Percentiles rank a stretch among this genome's conserved stretches.
Conservation (phyloP, 2,888 invertebrate genomes). For the Cheilosia vulpina region DNA sequence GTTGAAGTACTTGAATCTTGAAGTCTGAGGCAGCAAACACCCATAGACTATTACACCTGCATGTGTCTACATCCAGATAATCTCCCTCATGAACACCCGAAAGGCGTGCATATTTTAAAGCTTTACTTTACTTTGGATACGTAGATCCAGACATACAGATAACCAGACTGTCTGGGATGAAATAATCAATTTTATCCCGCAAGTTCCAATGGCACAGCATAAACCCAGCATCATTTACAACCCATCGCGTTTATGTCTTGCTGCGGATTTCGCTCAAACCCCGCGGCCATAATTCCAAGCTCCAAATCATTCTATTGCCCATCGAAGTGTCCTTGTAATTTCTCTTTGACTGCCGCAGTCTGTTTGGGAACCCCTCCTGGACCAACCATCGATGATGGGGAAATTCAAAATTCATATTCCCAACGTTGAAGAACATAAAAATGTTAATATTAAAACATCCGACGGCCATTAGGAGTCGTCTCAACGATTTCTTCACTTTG, state of each 20-base stretch:
- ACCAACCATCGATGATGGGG: slow-evolving; percentile 19
- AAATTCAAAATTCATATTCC: slow-evolving; percentile 70
- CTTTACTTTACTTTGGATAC: too few relatives aligned
- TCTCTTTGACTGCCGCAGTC: slow-evolving; percentile 11
- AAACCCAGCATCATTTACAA: slow-evolving; percentile 12
- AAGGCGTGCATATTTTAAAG: too few relatives aligned
- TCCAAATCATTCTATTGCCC: slow-evolving; percentile 51
- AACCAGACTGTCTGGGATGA: slow-evolving; percentile 1
- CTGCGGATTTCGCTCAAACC: background rate
- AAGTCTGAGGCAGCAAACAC: too few relatives aligned
- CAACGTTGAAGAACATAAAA: slow-evolving; percentile 65
- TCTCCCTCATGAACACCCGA: too few relatives aligned
- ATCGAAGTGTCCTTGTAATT: slow-evolving; percentile 63
- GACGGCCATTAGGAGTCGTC: slow-evolving; percentile 56
- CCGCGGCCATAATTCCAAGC: background rate
- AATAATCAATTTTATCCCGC: slow-evolving; percentile 7
- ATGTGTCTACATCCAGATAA: too few relatives aligned
- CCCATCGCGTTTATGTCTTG: slow-evolving; percentile 6
- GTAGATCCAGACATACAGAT: background rate
- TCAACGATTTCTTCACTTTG: slow-evolving; percentile 10
- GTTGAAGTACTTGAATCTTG: too few relatives aligned
- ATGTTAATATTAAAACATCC: slow-evolving; percentile 64
- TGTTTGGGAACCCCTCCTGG: background rate
- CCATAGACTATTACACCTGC: too few relatives aligned
- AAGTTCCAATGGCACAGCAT: slow-evolving; percentile 15